Conservation (phyloP, 2,888 invertebrate species). For the Tyria jacobaeae region DNA sequence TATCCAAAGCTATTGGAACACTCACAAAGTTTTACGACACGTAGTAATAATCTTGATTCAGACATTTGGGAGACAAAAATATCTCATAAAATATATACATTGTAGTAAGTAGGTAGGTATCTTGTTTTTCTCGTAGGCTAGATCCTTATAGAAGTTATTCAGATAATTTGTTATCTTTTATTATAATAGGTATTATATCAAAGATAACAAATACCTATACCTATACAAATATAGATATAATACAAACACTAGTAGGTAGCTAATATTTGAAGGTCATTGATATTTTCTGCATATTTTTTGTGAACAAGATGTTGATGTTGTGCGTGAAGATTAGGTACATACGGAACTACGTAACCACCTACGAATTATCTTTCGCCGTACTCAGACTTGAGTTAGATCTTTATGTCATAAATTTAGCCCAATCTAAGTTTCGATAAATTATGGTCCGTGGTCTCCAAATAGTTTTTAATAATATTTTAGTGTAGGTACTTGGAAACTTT, state of each 20-base stretch:
- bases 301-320: not conserved
- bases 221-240: not conserved
- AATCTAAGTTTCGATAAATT: not conserved
- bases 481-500: no score
- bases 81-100: not conserved
- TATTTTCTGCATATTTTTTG: not conserved
- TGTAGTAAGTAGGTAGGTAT: not conserved
- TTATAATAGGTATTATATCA: no score
- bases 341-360: not conserved
- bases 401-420: not conserved
- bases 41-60: not conserved
- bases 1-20: not conserved
- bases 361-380: not conserved
- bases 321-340: no score
- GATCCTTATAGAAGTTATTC: not conserved
- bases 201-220: no score
- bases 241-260: no score
- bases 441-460: no score
- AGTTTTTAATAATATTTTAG: not conserved
- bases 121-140: no score
- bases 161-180: not conserved
- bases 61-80: not conserved
- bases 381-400: not conserved
- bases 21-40: not conserved
- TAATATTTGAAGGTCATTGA: constrained; percentile 1